Percentiles rank a stretch among this genome's conserved stretches.
phyloP scores from a whole-genome alignment of 1,140 invertebrate genomes.

The Eufriesea mexicana region DNA sequence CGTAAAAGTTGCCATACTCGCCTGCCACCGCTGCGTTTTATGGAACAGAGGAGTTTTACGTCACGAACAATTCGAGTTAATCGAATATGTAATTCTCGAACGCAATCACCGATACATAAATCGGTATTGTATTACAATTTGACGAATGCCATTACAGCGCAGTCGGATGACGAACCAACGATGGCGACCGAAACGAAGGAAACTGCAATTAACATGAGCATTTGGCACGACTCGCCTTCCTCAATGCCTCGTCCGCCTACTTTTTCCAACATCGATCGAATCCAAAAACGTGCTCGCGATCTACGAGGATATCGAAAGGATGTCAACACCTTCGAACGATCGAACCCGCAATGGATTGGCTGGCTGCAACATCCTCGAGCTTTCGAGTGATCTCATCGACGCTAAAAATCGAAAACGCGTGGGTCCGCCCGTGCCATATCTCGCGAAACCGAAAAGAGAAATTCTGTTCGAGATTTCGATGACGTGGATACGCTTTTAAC shows the following conservation, averaged over 20 bases:
- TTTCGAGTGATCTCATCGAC: constrained; percentile 56
- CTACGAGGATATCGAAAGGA: constrained; percentile 45
- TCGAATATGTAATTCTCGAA: background rate
- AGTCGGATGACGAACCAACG: background rate
- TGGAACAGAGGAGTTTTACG: background rate
- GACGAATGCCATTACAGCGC: constrained; percentile 14
- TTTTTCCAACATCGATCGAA: constrained; percentile 59
- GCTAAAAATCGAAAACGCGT: constrained; percentile 40
- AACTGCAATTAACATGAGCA: constrained; percentile 68
- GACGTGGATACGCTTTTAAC: background rate
- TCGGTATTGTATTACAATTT: constrained; percentile 47
- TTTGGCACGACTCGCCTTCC: constrained; percentile 67
- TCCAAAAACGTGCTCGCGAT: constrained; percentile 42
- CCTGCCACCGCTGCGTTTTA: background rate
- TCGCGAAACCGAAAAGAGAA: constrained; percentile 16
- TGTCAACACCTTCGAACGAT: constrained; percentile 27
- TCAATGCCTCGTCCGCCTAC: constrained; percentile 72
- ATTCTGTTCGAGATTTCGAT: background rate
- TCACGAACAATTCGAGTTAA: background rate
- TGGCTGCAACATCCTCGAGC: constrained; percentile 9
- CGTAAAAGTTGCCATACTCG: no score
- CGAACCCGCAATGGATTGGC: constrained; percentile 1
- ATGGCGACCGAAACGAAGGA: constrained; percentile 48
- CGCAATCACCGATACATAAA: background rate
- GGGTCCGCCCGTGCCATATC: constrained; percentile 3